A percentile compares a stretch with the other conserved stretches of the same genome.
Conservation (phyloP, 92 coral and sea anemone genomes). For the Epizoanthus ramosus region DNA sequence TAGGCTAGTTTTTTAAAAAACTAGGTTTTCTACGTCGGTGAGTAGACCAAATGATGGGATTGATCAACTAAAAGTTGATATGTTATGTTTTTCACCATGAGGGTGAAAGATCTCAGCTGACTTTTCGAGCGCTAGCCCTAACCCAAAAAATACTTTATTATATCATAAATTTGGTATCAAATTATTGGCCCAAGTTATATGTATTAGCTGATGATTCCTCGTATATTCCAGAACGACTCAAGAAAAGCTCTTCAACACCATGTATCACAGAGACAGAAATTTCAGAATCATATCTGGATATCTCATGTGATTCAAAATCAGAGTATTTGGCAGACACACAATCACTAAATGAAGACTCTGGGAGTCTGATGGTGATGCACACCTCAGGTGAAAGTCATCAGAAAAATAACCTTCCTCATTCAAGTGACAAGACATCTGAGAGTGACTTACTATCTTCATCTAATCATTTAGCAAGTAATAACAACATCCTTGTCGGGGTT, state of each 20-base stretch:
- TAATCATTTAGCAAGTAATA: background rate
- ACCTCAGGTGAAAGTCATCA: slow-evolving; percentile 33
- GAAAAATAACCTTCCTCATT: slow-evolving; percentile 17
- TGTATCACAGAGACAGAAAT: slow-evolving; percentile 63
- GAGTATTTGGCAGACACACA: slow-evolving; percentile 53
- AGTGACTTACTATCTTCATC: background rate
- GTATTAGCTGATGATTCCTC: background rate
- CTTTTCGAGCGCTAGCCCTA: too few relatives aligned
- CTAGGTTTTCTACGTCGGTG: too few relatives aligned
- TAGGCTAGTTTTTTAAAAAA: too few relatives aligned
- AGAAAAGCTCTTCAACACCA: slow-evolving; percentile 84
- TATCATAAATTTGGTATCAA: background rate
- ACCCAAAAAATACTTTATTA: too few relatives aligned
- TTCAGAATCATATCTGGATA: slow-evolving; percentile 50
- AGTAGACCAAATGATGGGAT: too few relatives aligned
- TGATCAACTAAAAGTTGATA: too few relatives aligned
- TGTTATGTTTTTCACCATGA: too few relatives aligned
- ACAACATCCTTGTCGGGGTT: background rate
- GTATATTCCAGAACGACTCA: slow-evolving; percentile 66
- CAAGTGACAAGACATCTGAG: slow-evolving; percentile 17
- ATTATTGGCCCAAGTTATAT: too few relatives aligned
- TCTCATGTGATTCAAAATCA: slow-evolving; percentile 49
- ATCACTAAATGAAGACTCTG: slow-evolving; percentile 70
- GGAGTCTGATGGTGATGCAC: slow-evolving; percentile 62
- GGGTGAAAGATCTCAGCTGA: too few relatives aligned